Conservation (phyloP, 1,140 invertebrate species). For the Tetramorium simillimum region DNA sequence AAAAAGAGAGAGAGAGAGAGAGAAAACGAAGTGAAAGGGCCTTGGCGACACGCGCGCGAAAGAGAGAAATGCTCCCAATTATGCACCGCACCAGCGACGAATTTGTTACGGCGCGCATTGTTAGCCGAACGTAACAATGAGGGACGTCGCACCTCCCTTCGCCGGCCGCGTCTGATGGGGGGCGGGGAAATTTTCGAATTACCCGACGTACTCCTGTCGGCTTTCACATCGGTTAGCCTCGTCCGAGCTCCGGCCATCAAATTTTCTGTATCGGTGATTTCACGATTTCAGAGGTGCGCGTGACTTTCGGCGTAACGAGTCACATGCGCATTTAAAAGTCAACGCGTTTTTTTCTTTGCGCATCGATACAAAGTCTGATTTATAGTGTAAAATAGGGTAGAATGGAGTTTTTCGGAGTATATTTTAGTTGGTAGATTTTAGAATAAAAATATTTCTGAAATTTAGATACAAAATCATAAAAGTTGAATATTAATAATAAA, state of each 20-base stretch:
- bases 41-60: conserved; percentile 20
- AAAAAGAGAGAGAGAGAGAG: not conserved
- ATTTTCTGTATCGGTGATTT: conserved; percentile 39
- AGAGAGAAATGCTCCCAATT: conserved; percentile 69
- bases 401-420: not conserved
- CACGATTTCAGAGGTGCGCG: conserved; percentile 5
- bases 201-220: conserved; percentile 9
- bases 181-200: conserved; percentile 66
- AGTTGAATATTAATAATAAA: not conserved
- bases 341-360: not conserved
- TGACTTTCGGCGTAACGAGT: conserved; percentile 32
- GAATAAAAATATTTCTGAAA: too few relatives aligned
- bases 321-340: conserved; percentile 31
- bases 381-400: not conserved
- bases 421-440: not conserved
- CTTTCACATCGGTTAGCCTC: conserved; percentile 29
- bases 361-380: not conserved
- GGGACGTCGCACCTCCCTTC: conserved; percentile 23
- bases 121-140: conserved; percentile 59
- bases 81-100: conserved; percentile 62
- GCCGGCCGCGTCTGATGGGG: conserved; percentile 30
- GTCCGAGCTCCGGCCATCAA: conserved; percentile 29
- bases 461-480: not conserved
- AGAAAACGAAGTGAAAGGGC: too few relatives aligned
- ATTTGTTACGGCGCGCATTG: conserved; percentile 68